Conservation (phyloP, 2,888 invertebrate genomes). For the Calameuta pallipes region DNA sequence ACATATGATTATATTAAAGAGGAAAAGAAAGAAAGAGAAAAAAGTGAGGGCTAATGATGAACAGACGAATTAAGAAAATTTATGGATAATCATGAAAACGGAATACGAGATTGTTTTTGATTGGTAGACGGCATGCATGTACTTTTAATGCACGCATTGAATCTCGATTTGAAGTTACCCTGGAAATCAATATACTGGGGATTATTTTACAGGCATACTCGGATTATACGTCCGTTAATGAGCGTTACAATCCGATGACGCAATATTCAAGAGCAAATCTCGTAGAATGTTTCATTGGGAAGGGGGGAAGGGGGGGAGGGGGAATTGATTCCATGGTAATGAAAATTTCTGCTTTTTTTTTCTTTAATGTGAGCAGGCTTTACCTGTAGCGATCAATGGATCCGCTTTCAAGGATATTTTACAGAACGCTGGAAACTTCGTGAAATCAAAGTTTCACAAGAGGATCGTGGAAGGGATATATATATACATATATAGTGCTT, state of each 20-base stretch:
- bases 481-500: not conserved
- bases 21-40: constrained; percentile 59
- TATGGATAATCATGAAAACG: not conserved
- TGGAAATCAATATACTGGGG: not conserved
- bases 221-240: no score
- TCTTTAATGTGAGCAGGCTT: not conserved
- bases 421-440: not conserved
- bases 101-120: not conserved
- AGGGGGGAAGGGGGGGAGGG: no score
- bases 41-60: not conserved
- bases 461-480: not conserved
- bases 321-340: no score
- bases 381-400: not conserved
- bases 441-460: not conserved
- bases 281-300: not conserved
- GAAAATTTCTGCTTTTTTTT: not conserved
- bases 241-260: not conserved
- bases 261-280: not conserved
- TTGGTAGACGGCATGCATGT: constrained; percentile 21
- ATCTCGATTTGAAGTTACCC: not conserved
- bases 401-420: not conserved
- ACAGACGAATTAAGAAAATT: not conserved
- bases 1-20: not conserved
- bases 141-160: constrained; percentile 11
- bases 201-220: no score